Base-by-base conservation (phyloP, 2,888 invertebrate species). In the Microdon myrmicae region DNA sequence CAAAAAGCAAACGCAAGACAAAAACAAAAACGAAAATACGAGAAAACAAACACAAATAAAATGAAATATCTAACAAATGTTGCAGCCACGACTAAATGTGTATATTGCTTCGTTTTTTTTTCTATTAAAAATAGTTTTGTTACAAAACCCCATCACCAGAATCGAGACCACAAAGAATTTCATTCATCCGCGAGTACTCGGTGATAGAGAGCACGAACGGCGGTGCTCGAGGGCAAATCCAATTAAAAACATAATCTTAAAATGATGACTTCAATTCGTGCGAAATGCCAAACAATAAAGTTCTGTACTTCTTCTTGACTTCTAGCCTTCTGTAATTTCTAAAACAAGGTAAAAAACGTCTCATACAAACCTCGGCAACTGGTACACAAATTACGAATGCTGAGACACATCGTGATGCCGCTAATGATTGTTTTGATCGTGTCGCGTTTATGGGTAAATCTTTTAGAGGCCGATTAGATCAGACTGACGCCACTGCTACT, bases 331-430 rank as follows among this genome's bases (percentile, higher is more conserved):
- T n/a, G n/a, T n/a, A n/a, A n/a, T n/a, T n/a, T n/a, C n/a, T n/a
- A n/a, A n/a, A n/a, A n/a, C n/a, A n/a, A n/a, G n/a, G n/a, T n/a
- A n/a, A n/a, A n/a, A n/a, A n/a, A n/a, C n/a, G n/a, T n/a, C n/a
- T n/a, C n/a, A 68, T 71, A 75, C 75, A 68, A 71, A 76, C 76
- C 76, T 72, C 74, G 71, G 56, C 77, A 77, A 61, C 71, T 72
- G 56, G 70, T 73, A 69, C 75, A 78, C 55, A 76, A 72, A 60
- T 72, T 73, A 51, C 75, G 68, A 54, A 77, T 72, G 54, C 72
- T 76, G 17, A 76, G 73, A 67, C 76, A 77, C 76, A 77, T 71
- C 54, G 41, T 56, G 37, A 31, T 29, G 32, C 38, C 32, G 45
- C 43, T 56, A 20, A 34, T 26, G 47, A 12, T 31, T 10, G 25